These are phyloP conservation scores for Lepus oiostolus DNA, from an alignment of 2,797 vertebrate genomes.

Conservation along the genomic window DNA sequence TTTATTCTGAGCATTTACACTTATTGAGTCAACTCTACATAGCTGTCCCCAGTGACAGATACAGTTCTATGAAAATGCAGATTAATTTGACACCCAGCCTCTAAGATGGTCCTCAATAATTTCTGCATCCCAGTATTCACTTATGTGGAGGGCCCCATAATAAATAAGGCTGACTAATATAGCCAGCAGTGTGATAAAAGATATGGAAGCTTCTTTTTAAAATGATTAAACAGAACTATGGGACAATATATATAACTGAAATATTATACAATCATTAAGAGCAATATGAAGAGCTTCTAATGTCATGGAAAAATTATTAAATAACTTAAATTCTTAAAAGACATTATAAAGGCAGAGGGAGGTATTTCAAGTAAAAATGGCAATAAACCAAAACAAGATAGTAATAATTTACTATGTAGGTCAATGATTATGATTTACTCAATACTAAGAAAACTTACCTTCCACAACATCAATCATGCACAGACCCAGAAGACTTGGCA, in stretches of 20 bases:
- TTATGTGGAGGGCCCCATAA: background rate
- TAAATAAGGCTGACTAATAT: background rate
- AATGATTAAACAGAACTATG: slow-evolving; percentile 59
- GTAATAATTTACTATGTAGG: background rate
- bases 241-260: slow-evolving; percentile 6
- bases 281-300: slow-evolving; percentile 53
- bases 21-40: background rate
- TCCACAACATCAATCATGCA: slow-evolving; percentile 99
- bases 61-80: slow-evolving; percentile 57
- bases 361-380: slow-evolving; percentile 49
- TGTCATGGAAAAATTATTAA: slow-evolving; percentile 41
- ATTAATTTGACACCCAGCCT: slow-evolving; percentile 28
- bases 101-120: background rate
- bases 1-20: slow-evolving; percentile 43
- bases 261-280: slow-evolving; percentile 58
- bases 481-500: slow-evolving; percentile 96
- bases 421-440: slow-evolving; percentile 47
- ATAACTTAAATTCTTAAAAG: slow-evolving; percentile 29
- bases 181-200: slow-evolving; percentile 31
- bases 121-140: slow-evolving; percentile 8
- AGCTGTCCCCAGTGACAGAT: slow-evolving; percentile 16
- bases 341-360: slow-evolving; percentile 24
- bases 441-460: slow-evolving; percentile 88
- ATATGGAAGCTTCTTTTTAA: slow-evolving; percentile 60
- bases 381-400: slow-evolving; percentile 55